Evolutionary conservation across 2,888 invertebrate genomes (phyloP).

Genomic region (Rhopalosiphum nymphaeae): DNA sequence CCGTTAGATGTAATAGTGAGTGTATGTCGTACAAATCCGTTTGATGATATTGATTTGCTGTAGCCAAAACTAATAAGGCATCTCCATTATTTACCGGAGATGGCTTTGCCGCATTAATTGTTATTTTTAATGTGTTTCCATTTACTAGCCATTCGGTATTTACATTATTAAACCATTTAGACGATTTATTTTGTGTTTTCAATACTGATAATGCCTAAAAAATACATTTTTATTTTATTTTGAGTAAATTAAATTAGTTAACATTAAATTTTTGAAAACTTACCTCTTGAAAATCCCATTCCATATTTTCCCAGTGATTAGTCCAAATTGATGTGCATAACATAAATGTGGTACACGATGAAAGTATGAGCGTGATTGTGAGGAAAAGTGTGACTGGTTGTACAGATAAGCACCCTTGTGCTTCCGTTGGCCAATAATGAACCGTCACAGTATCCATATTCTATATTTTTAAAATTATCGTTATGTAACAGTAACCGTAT

Average conservation of each 20-base stretch:
- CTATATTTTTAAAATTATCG: not conserved
- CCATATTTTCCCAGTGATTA: slow-evolving; percentile 90
- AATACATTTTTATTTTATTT: not conserved
- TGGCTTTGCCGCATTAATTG: slow-evolving; percentile 4
- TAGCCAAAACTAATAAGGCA: slow-evolving; percentile 34
- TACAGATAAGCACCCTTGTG: slow-evolving; percentile 68
- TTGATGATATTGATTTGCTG: not conserved
- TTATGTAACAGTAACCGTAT: slow-evolving; percentile 17
- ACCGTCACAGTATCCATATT: slow-evolving; percentile 61
- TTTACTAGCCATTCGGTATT: slow-evolving; percentile 54
- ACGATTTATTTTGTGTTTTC: slow-evolving; percentile 54
- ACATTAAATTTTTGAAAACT: not conserved
- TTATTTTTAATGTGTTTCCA: slow-evolving; percentile 38
- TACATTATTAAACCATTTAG: slow-evolving; percentile 47
- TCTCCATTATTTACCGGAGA: slow-evolving; percentile 35
- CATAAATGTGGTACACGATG: slow-evolving; percentile 83
- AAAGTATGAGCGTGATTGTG: slow-evolving; percentile 71
- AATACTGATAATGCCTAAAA: slow-evolving; percentile 41
- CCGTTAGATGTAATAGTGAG: not conserved
- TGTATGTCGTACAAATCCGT: slow-evolving; percentile 7
- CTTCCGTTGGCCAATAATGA: slow-evolving; percentile 59
- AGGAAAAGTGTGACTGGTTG: slow-evolving; percentile 74
- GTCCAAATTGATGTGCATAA: slow-evolving; percentile 89
- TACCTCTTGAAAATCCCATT: slow-evolving; percentile 73
- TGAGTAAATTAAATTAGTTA: not conserved